Percentiles rank a stretch among this genome's conserved stretches.
Evolutionary conservation across 2,888 invertebrate species (phyloP).

Genomic region (Galerucella pusilla): DNA sequence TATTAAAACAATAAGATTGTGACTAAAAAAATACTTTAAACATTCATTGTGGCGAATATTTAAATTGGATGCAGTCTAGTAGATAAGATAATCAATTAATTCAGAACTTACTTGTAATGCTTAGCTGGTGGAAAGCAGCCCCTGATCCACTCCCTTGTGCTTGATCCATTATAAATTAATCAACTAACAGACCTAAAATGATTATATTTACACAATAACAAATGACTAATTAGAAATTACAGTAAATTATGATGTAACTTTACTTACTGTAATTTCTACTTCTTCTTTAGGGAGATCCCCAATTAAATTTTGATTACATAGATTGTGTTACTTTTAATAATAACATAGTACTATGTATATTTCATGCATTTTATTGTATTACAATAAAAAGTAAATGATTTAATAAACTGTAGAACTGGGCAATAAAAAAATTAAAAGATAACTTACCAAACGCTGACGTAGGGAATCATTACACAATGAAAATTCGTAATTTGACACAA

Average conservation of each 20-base stretch:
- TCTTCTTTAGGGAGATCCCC: conserved; percentile 24
- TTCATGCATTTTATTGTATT: not conserved
- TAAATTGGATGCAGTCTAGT: not conserved
- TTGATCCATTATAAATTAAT: conserved; percentile 45
- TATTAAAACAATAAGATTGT: not conserved
- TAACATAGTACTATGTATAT: not conserved
- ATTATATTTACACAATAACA: conserved; percentile 17
- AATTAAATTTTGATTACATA: not conserved
- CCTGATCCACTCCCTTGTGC: conserved; percentile 57
- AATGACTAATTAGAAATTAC: conserved; percentile 21
- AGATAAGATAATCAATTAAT: conserved; percentile 1
- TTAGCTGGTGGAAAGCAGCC: conserved; percentile 73
- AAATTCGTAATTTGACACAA: conserved; percentile 23
- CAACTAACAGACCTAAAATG: conserved; percentile 35
- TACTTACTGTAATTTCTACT: conserved; percentile 33
- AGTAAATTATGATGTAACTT: conserved; percentile 27
- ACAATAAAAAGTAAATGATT: not conserved
- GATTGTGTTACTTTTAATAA: not conserved
- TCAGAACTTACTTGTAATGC: conserved; percentile 72
- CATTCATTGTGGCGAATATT: not conserved
- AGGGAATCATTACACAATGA: conserved; percentile 46
- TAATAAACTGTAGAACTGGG: conserved; percentile 30
- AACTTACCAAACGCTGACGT: conserved; percentile 50
- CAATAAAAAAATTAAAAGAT: conserved; percentile 34
- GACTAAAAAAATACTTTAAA: not conserved